These are phyloP conservation scores for Aspidapion aeneum DNA, from an alignment of 2,888 invertebrate species.

Conservation along the genomic window DNA sequence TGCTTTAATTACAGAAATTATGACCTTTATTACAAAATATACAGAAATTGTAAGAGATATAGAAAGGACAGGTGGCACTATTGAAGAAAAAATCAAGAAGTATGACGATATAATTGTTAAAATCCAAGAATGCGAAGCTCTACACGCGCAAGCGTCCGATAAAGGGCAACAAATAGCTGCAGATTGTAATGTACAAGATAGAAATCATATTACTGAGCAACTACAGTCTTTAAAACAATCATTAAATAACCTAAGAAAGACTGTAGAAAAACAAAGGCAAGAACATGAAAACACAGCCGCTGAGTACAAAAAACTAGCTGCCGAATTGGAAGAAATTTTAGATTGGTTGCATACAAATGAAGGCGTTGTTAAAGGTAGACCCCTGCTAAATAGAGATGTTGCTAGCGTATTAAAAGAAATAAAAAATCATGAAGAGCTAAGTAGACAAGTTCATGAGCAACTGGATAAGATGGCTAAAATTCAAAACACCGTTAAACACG, in stretches of 20 bases:
- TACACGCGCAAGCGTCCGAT: conserved; percentile 81
- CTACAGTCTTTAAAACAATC: conserved; percentile 84
- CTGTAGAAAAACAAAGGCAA: conserved; percentile 81
- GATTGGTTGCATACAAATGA: conserved; percentile 83
- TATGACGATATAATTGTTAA: conserved; percentile 83
- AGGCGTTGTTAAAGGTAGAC: conserved; percentile 75
- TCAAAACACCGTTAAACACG: conserved; percentile 67
- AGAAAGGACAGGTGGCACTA: conserved; percentile 75
- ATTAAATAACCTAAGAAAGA: conserved; percentile 69
- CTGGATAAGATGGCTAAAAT: conserved; percentile 60
- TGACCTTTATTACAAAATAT: conserved; percentile 82
- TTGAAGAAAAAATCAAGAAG: conserved; percentile 82
- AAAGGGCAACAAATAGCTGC: conserved; percentile 91
- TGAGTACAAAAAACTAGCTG: conserved; percentile 80
- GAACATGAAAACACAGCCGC: conserved; percentile 86
- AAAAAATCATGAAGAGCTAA: conserved; percentile 68
- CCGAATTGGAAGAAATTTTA: conserved; percentile 77
- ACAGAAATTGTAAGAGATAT: conserved; percentile 82
- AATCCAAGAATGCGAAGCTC: conserved; percentile 88
- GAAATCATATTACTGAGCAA: conserved; percentile 84
- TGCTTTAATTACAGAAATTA: conserved; percentile 81
- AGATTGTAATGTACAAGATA: conserved; percentile 83
- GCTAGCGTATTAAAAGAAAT: conserved; percentile 78
- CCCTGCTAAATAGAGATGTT: conserved; percentile 73
- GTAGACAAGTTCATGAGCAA: conserved; percentile 64